Evolutionary conservation across 2,888 invertebrate species (phyloP).

Genomic region (Calameuta filiformis): DNA sequence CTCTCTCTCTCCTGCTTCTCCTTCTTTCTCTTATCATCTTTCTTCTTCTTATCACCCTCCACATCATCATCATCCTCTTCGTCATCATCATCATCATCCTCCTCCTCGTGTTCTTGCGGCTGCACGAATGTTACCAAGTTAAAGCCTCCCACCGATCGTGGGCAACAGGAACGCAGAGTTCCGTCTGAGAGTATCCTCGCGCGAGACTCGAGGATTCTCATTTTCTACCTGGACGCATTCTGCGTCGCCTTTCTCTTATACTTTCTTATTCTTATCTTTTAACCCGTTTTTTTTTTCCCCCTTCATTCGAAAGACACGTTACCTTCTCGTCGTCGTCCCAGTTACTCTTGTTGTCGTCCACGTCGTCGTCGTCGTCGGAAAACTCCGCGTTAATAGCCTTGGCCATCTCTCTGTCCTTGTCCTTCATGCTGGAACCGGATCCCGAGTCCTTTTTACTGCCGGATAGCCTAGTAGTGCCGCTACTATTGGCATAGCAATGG

Average conservation of each 20-base stretch:
- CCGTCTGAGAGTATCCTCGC: background rate
- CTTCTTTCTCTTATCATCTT: conserved; percentile 60
- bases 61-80: conserved; percentile 50
- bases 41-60: conserved; percentile 55
- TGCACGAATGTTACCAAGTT: conserved; percentile 7
- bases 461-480: conserved; percentile 62
- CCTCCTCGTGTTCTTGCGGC: conserved; percentile 19
- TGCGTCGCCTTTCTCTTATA: background rate
- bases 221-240: background rate
- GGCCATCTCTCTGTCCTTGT: conserved; percentile 64
- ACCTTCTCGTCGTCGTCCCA: conserved; percentile 63
- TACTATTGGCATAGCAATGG: conserved; percentile 63
- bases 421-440: conserved; percentile 59
- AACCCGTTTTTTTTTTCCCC: background rate
- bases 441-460: conserved; percentile 64
- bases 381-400: conserved; percentile 63
- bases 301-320: conserved; percentile 20
- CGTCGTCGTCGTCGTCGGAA: conserved; percentile 61
- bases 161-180: background rate
- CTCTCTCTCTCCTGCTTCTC: conserved; percentile 68
- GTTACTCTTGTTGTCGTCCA: conserved; percentile 57
- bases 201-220: background rate
- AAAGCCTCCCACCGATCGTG: background rate
- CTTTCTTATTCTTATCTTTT: no score
- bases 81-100: conserved; percentile 50